Evolutionary conservation across 2,888 invertebrate species (phyloP).

Genomic region (Sialis fuliginosa): DNA sequence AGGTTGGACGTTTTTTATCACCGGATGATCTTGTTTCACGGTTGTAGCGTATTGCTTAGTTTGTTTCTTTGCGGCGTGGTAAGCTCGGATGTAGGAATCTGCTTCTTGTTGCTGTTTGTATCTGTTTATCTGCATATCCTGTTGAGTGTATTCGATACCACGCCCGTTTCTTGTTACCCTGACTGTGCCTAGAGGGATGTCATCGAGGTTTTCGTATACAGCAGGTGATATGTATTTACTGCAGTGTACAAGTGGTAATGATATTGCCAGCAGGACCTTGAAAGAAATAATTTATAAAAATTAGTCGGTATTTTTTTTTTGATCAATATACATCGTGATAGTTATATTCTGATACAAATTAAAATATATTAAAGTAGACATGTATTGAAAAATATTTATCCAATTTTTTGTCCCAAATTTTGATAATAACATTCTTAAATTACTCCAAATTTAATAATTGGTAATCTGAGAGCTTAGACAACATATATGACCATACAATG

Average conservation of each 20-base stretch:
- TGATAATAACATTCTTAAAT: too few relatives aligned
- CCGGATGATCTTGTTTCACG: not conserved
- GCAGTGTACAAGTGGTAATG: not conserved
- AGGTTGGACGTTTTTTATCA: not conserved
- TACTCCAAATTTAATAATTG: too few relatives aligned
- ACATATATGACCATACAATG: too few relatives aligned
- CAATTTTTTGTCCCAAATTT: too few relatives aligned
- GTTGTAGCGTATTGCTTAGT: not conserved
- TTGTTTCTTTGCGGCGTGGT: not conserved
- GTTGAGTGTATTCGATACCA: conserved; percentile 13
- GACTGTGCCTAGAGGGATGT: conserved; percentile 7
- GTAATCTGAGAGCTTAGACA: too few relatives aligned
- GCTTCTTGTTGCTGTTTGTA: conserved; percentile 20
- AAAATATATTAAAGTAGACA: too few relatives aligned
- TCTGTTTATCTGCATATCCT: conserved; percentile 16
- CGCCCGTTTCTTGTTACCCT: conserved; percentile 8
- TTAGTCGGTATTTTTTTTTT: too few relatives aligned
- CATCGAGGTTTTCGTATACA: conserved; percentile 7
- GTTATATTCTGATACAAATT: too few relatives aligned
- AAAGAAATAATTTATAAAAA: not conserved
- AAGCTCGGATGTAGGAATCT: conserved; percentile 10
- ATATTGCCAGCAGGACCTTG: not conserved
- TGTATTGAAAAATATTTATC: too few relatives aligned
- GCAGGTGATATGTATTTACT: not conserved
- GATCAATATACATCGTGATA: too few relatives aligned